Percentiles rank a stretch among this genome's conserved stretches.
phyloP scores from a whole-genome alignment of 2,888 invertebrate species.

The Steinernema carpocapsae region DNA sequence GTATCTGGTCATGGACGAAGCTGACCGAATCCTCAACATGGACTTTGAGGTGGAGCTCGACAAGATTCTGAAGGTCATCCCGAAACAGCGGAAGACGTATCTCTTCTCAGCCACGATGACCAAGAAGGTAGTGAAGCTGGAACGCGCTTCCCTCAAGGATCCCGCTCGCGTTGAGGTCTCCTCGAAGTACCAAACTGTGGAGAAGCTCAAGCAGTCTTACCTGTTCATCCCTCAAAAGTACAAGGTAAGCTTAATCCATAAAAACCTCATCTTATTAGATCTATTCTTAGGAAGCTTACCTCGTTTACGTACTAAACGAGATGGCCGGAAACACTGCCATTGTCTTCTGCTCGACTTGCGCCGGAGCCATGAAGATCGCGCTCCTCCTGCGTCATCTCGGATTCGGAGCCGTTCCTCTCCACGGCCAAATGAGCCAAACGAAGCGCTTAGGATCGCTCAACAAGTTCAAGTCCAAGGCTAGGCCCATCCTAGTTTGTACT shows the following conservation, averaged over 20 bases:
- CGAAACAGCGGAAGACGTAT: conserved; percentile 86
- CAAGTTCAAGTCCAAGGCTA: conserved; percentile 90
- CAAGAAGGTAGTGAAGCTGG: conserved; percentile 83
- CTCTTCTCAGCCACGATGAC: conserved; percentile 99
- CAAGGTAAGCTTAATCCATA: conserved; percentile 79
- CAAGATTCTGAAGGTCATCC: conserved; percentile 89
- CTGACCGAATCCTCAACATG: conserved; percentile 96
- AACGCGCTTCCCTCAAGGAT: conserved; percentile 89
- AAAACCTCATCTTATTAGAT: too few relatives aligned
- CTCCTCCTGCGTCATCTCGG: conserved; percentile 87
- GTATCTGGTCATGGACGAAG: conserved; percentile 90
- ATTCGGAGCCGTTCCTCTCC: conserved; percentile 87
- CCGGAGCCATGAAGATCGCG: conserved; percentile 85
- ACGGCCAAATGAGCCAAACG: conserved; percentile 96
- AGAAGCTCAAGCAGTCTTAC: conserved; percentile 91
- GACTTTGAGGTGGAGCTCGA: conserved; percentile 94
- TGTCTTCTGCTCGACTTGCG: conserved; percentile 94
- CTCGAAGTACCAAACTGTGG: conserved; percentile 96
- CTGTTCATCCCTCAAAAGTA: conserved; percentile 92
- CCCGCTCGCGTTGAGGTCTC: conserved; percentile 94
- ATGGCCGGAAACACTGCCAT: conserved; percentile 90
- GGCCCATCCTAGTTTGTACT: conserved; percentile 95
- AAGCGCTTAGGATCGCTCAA: conserved; percentile 91
- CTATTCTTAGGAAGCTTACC: conserved; percentile 94
- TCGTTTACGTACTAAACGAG: conserved; percentile 92